A percentile compares a stretch with the other conserved stretches of the same genome.
Conservation (phyloP, 2,888 invertebrate genomes). For the Idaea aversata region DNA sequence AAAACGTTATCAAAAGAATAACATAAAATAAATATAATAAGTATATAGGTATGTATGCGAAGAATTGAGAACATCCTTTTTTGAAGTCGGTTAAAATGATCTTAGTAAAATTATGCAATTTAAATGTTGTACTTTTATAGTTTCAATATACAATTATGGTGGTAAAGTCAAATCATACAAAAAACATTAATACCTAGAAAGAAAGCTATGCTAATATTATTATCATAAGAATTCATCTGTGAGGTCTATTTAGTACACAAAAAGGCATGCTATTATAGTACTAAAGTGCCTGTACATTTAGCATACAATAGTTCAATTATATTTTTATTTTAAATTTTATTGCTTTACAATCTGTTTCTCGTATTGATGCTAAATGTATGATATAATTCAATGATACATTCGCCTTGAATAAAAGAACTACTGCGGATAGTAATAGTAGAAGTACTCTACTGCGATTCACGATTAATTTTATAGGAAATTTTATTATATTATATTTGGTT, state of each 20-base stretch:
- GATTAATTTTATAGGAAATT: not conserved
- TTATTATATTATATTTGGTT: not conserved
- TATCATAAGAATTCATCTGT: conserved; percentile 37
- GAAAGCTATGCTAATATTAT: not conserved
- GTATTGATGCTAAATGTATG: conserved; percentile 22
- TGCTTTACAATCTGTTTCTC: conserved; percentile 39
- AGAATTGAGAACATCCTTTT: too few relatives aligned
- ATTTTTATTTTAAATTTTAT: conserved; percentile 54
- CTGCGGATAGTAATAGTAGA: not conserved
- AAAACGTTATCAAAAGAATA: too few relatives aligned
- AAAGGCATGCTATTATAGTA: conserved; percentile 55
- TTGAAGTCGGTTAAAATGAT: too few relatives aligned
- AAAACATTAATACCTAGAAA: not conserved
- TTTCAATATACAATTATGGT: too few relatives aligned
- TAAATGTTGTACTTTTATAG: too few relatives aligned
- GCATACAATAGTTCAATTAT: conserved; percentile 70
- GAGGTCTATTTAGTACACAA: conserved; percentile 71
- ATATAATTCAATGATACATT: conserved; percentile 14
- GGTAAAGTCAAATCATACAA: too few relatives aligned
- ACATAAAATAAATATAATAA: too few relatives aligned
- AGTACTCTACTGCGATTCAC: not conserved
- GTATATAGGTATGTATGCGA: too few relatives aligned
- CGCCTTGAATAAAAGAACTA: conserved; percentile 8
- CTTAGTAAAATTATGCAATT: too few relatives aligned
- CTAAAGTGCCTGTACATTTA: conserved; percentile 61